Conservation (phyloP, 2,797 vertebrate species). For the Pelochelys cantorii region DNA sequence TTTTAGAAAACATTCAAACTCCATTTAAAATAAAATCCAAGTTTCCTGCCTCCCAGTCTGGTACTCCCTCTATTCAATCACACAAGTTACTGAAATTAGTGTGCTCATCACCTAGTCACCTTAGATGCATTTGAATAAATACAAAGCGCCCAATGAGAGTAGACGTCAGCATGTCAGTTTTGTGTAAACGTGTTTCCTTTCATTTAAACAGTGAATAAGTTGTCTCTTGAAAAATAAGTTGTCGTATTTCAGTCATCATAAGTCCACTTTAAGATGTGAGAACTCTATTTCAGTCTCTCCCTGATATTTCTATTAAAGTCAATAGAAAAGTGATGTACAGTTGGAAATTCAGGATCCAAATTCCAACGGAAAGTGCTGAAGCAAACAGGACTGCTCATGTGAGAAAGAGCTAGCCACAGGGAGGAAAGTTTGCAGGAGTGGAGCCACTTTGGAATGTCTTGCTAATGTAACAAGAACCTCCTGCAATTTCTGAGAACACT, state of each 20-base stretch:
- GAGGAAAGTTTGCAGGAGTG: neutral
- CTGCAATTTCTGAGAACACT: neutral
- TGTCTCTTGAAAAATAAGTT: neutral
- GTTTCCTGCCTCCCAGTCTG: neutral
- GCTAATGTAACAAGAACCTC: neutral
- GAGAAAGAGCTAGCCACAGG: neutral
- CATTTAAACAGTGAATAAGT: neutral
- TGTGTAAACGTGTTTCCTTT: neutral
- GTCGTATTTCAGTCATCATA: neutral
- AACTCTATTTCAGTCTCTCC: neutral
- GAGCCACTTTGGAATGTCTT: accelerated
- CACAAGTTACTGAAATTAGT: neutral
- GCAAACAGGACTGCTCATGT: neutral
- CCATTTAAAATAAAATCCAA: neutral
- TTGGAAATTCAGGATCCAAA: neutral
- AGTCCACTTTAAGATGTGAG: neutral
- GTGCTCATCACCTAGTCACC: neutral
- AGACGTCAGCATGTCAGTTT: neutral
- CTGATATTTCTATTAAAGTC: neutral
- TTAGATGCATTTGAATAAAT: neutral
- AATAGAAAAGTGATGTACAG: neutral
- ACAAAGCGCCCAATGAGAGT: neutral
- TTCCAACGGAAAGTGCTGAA: neutral
- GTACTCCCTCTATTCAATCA: neutral
- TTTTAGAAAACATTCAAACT: neutral